A percentile compares a stretch with the other conserved stretches of the same genome.
Evolutionary conservation across 2,797 vertebrate genomes (phyloP).

Genomic region (Macropodus opercularis): DNA sequence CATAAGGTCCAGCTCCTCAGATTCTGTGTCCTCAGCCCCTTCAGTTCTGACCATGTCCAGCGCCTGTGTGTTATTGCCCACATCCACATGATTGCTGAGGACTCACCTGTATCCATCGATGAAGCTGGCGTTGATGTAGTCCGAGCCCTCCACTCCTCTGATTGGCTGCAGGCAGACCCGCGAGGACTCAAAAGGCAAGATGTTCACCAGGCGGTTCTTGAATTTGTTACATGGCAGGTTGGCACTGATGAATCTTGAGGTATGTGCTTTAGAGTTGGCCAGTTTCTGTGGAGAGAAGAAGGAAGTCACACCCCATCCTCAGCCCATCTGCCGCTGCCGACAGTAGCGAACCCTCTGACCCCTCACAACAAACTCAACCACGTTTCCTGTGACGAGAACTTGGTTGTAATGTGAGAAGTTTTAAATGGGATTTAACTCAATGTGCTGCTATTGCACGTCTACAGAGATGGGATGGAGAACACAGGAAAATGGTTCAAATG

Average conservation of each 20-base stretch:
- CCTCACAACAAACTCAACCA: slow-evolving; percentile 8
- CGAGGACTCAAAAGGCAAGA: slow-evolving; percentile 94
- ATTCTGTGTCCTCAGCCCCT: no score
- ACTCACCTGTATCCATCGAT: slow-evolving; percentile 94
- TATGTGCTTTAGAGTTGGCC: slow-evolving; percentile 93
- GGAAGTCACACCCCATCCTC: neutral
- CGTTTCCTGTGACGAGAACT: neutral
- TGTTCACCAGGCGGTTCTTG: slow-evolving; percentile 97
- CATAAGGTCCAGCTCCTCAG: no score
- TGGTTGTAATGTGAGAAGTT: slow-evolving; percentile 31
- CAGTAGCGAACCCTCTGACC: slow-evolving; percentile 4
- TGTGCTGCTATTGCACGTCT: neutral
- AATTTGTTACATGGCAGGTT: slow-evolving; percentile 98
- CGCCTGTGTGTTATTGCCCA: neutral
- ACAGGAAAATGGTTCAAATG: neutral
- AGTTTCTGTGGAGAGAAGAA: slow-evolving; percentile 74
- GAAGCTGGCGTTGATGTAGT: slow-evolving; percentile 98
- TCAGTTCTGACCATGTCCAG: neutral
- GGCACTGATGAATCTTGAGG: slow-evolving; percentile 96
- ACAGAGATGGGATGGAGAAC: neutral
- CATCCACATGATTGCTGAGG: neutral
- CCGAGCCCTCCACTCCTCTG: slow-evolving; percentile 94
- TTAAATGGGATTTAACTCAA: no score
- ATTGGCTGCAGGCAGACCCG: slow-evolving; percentile 95
- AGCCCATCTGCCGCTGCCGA: slow-evolving; percentile 3